Percentiles rank a stretch among this genome's conserved stretches.
Evolutionary conservation across 1,140 invertebrate species (phyloP).

Genomic region (Geopemphigus sp.): DNA sequence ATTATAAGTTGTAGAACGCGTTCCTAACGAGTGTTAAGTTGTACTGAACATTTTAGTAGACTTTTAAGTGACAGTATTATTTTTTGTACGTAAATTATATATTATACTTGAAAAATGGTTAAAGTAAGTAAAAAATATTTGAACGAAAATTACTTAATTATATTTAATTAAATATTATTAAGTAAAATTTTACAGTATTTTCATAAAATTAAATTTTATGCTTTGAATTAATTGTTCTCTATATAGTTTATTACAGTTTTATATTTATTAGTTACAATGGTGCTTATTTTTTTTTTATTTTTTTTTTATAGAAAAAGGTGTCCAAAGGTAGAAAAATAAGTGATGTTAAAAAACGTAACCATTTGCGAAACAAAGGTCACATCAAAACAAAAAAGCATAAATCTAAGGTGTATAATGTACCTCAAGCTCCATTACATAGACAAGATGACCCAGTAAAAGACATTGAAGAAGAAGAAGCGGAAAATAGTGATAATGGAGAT

Average conservation of each 20-base stretch:
- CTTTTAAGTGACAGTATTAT: background rate
- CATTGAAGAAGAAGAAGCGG: constrained; percentile 54
- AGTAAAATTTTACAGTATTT: too few species aligned
- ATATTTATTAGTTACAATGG: too few species aligned
- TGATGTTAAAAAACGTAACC: constrained; percentile 40
- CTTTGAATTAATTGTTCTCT: too few species aligned
- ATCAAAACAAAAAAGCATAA: constrained; percentile 49
- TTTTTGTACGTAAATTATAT: background rate
- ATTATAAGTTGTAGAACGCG: background rate
- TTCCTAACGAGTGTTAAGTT: too few species aligned
- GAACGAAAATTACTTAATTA: background rate
- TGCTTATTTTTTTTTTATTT: background rate
- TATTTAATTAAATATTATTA: background rate
- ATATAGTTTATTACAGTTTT: too few species aligned
- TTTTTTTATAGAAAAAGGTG: constrained; percentile 17
- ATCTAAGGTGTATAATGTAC: constrained; percentile 31
- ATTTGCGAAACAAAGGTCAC: constrained; percentile 47
- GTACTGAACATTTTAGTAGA: too few species aligned
- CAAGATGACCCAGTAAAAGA: constrained; percentile 52
- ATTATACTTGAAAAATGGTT: background rate
- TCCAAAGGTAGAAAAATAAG: constrained; percentile 37
- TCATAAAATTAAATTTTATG: too few species aligned
- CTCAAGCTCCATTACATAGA: constrained; percentile 27
- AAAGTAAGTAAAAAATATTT: constrained; percentile 1
- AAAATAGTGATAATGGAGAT: constrained; percentile 61